Percentiles rank a stretch among this genome's conserved stretches.
Conservation (phyloP, 2,797 vertebrate genomes). For the Saguinus oedipus region DNA sequence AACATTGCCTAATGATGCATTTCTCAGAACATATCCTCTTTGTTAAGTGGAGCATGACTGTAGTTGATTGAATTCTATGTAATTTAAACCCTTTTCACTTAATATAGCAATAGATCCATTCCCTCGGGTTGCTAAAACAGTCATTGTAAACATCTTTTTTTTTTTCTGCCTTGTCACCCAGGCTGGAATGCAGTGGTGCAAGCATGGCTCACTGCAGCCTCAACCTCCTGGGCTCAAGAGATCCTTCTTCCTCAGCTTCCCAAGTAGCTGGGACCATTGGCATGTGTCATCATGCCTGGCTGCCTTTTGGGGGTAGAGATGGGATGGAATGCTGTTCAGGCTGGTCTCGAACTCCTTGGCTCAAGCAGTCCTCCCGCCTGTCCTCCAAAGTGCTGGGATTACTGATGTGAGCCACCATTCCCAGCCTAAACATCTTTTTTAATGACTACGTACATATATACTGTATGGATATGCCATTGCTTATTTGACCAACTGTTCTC, state of each 20-base stretch:
- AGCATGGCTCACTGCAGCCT: neutral
- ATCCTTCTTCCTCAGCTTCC: neutral
- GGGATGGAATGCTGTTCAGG: neutral
- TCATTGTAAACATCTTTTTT: neutral
- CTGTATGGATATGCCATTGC: neutral
- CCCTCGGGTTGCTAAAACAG: neutral
- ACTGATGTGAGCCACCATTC: neutral
- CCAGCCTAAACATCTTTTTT: neutral
- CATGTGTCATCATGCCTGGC: neutral
- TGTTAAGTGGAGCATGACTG: neutral
- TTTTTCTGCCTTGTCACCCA: neutral
- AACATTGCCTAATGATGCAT: neutral
- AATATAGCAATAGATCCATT: slow-evolving; percentile 11
- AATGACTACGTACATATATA: neutral
- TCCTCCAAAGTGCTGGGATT: neutral
- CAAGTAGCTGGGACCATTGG: neutral
- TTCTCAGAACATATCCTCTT: neutral
- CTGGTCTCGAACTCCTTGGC: neutral
- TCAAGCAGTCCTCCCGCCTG: neutral
- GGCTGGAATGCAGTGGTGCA: neutral
- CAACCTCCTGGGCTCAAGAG: neutral
- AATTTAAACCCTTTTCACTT: slow-evolving; percentile 17
- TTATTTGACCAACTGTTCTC: neutral
- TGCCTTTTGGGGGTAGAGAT: neutral
- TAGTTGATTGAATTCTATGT: neutral